Conservation (phyloP, 2,888 invertebrate species). For the Lithophane socia region DNA sequence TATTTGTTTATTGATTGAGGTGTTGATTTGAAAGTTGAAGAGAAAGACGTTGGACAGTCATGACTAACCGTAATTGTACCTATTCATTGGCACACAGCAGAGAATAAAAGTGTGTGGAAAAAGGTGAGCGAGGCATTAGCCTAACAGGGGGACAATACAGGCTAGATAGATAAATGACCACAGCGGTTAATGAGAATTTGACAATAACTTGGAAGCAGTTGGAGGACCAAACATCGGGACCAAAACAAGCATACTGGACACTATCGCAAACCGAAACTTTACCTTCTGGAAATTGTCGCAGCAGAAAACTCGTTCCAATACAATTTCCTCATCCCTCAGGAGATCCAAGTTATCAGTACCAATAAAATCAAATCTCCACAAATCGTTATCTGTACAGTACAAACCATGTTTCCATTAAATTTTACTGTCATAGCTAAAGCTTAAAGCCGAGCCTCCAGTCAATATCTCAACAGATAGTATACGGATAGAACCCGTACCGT, state of each 20-base stretch:
- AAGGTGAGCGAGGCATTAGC: neutral
- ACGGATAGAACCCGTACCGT: slow-evolving; percentile 32
- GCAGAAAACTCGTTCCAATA: neutral
- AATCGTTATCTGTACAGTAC: slow-evolving; percentile 7
- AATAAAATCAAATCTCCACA: slow-evolving; percentile 5
- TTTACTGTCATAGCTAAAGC: slow-evolving; percentile 30
- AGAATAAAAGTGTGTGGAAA: neutral
- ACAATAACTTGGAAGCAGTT: neutral
- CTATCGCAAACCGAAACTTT: neutral
- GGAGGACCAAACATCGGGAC: neutral
- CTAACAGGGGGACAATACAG: neutral
- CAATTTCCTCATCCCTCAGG: neutral
- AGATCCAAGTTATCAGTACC: neutral
- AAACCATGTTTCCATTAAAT: slow-evolving; percentile 20
- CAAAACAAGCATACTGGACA: neutral
- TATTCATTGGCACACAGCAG: neutral
- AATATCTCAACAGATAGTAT: slow-evolving; percentile 41
- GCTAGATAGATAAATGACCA: neutral
- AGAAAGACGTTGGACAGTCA: slow-evolving; percentile 6
- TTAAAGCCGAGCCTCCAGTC: slow-evolving; percentile 33
- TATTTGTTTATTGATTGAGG: slow-evolving; percentile 54
- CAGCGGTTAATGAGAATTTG: neutral
- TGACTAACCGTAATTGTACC: neutral
- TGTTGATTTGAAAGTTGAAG: slow-evolving; percentile 46
- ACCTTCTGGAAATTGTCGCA: too few relatives aligned